Base-by-base conservation (phyloP, 2,113 vertebrate species). In the Ammospiza nelsoni region DNA sequence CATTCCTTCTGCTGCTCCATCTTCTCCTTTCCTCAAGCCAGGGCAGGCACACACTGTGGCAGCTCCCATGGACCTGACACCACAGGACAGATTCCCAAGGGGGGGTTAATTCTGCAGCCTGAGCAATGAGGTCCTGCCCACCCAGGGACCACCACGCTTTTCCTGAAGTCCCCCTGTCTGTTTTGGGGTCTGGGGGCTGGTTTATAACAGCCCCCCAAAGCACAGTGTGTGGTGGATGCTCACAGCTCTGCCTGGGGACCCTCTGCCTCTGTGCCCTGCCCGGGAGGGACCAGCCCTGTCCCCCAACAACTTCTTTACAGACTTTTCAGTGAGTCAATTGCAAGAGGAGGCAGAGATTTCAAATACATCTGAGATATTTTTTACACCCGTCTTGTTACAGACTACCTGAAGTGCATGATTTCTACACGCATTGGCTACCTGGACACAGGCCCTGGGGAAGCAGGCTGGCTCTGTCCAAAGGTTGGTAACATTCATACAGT, bases 341-440 rank as follows among this genome's bases (percentile, higher is more conserved):
- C 84, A 61, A 88, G 88, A 79, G 9, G 28, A 94, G 87, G 90
- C 91, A 89, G 86, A 82, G 63, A 62, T 96, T 87, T 97, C 96
- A 65, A 88, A 89, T 57, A 90, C 82, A 74, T 91, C 91, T 14
- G 11, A 80, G 89, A 29, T 73, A 43, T 94, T 93, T 93, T 96
- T 85, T 85, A 90, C 88, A 89, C 85, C 80, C 35, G 51, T 96
- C 94, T 94, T 84, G 89, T 96, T 57, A 90, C 54, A 73, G 94
- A 95, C 63, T 77, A 75, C 41, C 84, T 23, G 54, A 95, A 66
- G 91, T 96, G 96, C 98, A 97, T 96, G 97, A 93, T 72, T 89
- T 94, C 95, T 90, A 54, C 89, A 69, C 84, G 16, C 76, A 68
- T 67, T 9, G 91, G 83, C 55, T 68, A 11, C 77, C 75, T 66